A percentile compares a stretch with the other conserved stretches of the same genome.
Evolutionary conservation across 2,888 invertebrate species (phyloP).

Genomic region (Sarcophaga variegata): DNA sequence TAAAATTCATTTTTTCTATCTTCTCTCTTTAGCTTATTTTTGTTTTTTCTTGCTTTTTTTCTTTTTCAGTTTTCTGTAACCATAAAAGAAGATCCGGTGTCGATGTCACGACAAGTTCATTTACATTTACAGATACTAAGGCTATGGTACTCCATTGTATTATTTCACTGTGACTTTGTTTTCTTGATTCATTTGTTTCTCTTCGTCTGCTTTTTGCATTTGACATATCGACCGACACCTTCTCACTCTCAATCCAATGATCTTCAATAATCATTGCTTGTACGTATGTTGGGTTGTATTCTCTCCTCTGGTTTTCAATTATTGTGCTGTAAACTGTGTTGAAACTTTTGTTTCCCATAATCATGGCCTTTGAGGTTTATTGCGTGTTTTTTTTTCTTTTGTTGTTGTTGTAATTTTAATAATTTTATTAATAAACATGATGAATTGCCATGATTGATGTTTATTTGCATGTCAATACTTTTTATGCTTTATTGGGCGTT

Average conservation of each 20-base stretch:
- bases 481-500: too few species aligned
- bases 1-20: neutral
- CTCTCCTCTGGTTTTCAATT: neutral
- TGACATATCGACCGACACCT: conserved; percentile 27
- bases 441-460: too few species aligned
- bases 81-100: conserved; percentile 61
- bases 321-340: conserved; percentile 10
- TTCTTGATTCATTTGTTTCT: neutral
- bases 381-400: too few species aligned
- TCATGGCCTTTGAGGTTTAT: conserved; percentile 32
- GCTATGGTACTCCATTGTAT: too few species aligned
- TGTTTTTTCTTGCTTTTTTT: neutral
- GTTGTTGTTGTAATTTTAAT: too few species aligned
- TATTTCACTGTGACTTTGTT: neutral
- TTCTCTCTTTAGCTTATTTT: neutral
- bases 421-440: too few species aligned
- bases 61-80: conserved; percentile 5
- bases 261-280: conserved; percentile 26
- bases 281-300: neutral
- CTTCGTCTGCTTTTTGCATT: too few species aligned
- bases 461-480: too few species aligned
- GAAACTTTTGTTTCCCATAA: conserved; percentile 47
- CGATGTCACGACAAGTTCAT: conserved; percentile 63
- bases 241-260: conserved; percentile 37
- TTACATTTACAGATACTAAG: conserved; percentile 18